Conservation (phyloP, 2,888 invertebrate species). For the Diloba caeruleocephala region DNA sequence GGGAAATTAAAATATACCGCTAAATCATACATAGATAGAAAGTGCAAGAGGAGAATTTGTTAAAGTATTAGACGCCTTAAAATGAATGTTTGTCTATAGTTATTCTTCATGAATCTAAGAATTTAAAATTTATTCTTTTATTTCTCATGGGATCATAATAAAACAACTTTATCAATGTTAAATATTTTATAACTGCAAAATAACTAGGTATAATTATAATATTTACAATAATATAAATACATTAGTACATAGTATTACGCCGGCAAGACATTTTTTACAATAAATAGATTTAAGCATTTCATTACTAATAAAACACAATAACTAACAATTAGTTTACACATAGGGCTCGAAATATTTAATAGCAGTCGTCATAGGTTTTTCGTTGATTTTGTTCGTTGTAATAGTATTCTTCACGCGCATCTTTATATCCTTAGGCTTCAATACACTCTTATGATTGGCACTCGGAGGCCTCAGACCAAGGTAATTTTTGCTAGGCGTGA, state of each 20-base stretch:
- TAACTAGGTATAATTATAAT: conserved; percentile 74
- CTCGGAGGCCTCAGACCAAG: conserved; percentile 89
- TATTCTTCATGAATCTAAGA: too few relatives aligned
- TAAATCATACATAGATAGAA: conserved; percentile 48
- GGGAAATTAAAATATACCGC: conserved; percentile 47
- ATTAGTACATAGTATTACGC: conserved; percentile 82
- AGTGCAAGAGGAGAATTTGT: conserved; percentile 39
- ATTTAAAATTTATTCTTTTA: not conserved
- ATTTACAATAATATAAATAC: conserved; percentile 85
- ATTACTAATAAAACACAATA: conserved; percentile 64
- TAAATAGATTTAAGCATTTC: conserved; percentile 79
- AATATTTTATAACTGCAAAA: conserved; percentile 78
- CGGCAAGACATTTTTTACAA: conserved; percentile 87
- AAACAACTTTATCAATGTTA: conserved; percentile 65
- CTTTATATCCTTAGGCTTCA: conserved; percentile 94
- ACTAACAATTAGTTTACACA: conserved; percentile 71
- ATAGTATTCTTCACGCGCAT: conserved; percentile 91
- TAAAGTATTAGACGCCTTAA: too few relatives aligned
- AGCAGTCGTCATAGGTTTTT: conserved; percentile 88
- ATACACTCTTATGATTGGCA: conserved; percentile 92
- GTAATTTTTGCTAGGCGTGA: conserved; percentile 85
- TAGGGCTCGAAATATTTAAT: conserved; percentile 88
- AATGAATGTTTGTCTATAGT: too few relatives aligned
- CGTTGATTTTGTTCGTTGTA: conserved; percentile 89
- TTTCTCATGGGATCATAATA: conserved; percentile 23